These are phyloP conservation scores for Lagopus muta DNA, from an alignment of 2,113 vertebrate genomes.

Conservation along the genomic window DNA sequence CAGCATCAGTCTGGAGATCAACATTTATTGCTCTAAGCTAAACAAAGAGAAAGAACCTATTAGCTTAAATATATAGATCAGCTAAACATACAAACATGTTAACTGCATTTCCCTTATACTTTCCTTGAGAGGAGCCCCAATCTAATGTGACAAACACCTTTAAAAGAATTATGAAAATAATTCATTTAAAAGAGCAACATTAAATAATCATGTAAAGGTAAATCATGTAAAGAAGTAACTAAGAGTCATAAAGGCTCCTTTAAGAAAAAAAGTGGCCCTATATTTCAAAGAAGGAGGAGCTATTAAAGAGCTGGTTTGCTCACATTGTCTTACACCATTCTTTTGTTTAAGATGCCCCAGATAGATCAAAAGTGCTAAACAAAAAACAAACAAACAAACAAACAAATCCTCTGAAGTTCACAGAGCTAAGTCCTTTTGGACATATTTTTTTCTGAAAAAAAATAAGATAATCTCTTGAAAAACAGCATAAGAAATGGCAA, in stretches of 20 bases:
- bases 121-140: neutral
- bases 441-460: neutral
- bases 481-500: neutral
- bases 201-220: neutral
- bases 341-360: neutral
- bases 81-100: neutral
- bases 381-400: neutral
- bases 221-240: neutral
- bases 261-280: neutral
- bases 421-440: neutral
- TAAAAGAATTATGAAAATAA: neutral
- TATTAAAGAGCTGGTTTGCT: neutral
- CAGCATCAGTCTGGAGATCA: conserved; percentile 95
- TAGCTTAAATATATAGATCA: neutral
- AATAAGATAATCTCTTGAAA: neutral
- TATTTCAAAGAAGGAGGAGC: neutral
- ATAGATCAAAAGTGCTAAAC: neutral
- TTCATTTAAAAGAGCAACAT: neutral
- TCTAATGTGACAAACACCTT: neutral
- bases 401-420: neutral
- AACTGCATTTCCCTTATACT: neutral
- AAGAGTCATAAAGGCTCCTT: neutral
- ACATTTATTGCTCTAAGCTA: conserved; percentile 95
- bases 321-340: neutral
- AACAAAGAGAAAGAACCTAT: conserved; percentile 53